A percentile compares a stretch with the other conserved stretches of the same genome.
Evolutionary conservation across 2,888 invertebrate species (phyloP).

Genomic region (Sisyra nigra): DNA sequence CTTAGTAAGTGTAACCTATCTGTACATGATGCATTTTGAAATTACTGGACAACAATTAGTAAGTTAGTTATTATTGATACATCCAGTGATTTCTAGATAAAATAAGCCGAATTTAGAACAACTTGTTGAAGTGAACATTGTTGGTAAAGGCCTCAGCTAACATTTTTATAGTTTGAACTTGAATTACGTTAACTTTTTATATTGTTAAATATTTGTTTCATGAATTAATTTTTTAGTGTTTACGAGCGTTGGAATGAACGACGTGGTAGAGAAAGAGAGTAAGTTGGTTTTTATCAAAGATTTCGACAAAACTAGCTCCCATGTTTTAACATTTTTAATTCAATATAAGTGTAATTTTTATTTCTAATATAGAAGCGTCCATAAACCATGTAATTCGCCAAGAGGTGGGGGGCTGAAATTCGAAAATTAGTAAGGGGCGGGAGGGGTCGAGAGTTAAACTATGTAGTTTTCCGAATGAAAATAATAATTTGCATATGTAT

Average conservation of each 20-base stretch:
- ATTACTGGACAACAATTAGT: conserved; percentile 1
- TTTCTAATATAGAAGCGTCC: too few relatives aligned
- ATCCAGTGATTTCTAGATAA: conserved; percentile 4
- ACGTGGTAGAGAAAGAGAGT: conserved; percentile 37
- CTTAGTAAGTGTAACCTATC: conserved; percentile 37
- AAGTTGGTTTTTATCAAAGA: conserved; percentile 21
- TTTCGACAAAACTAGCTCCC: conserved; percentile 4
- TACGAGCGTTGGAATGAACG: conserved; percentile 34
- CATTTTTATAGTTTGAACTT: conserved; percentile 13
- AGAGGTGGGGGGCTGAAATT: too few relatives aligned
- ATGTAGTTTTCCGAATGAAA: too few relatives aligned
- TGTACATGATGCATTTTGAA: conserved; percentile 5
- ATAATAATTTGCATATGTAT: too few relatives aligned
- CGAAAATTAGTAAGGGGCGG: too few relatives aligned
- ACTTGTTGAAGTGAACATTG: conserved; percentile 6
- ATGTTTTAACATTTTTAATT: too few relatives aligned
- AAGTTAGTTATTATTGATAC: conserved; percentile 1
- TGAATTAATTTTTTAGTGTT: conserved; percentile 22
- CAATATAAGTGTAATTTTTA: too few relatives aligned
- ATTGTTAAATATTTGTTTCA: conserved; percentile 7
- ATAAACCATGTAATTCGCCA: too few relatives aligned
- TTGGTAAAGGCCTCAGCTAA: conserved; percentile 19
- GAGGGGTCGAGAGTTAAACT: too few relatives aligned
- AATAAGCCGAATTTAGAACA: conserved; percentile 9
- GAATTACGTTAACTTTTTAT: conserved; percentile 6